Conservation (phyloP, 2,888 invertebrate genomes). For the Oscheius myriophilus region DNA sequence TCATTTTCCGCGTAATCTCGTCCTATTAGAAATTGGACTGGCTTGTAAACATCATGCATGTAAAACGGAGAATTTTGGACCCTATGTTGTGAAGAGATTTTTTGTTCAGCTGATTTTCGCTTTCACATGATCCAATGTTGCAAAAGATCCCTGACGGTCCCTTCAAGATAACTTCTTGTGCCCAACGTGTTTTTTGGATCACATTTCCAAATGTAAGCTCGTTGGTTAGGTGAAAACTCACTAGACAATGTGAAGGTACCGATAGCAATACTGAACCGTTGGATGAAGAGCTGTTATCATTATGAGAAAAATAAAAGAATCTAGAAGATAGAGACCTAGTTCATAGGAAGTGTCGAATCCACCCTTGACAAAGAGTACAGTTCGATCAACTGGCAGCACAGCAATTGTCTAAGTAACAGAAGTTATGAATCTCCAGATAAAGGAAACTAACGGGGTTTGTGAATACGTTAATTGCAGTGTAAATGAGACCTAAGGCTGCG, state of each 20-base stretch:
- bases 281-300: conserved; percentile 20
- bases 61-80: no score
- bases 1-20: no score
- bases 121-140: no score
- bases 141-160: no score
- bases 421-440: background rate
- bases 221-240: conserved; percentile 4
- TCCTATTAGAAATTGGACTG: no score
- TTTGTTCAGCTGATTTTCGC: no score
- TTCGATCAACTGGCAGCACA: background rate
- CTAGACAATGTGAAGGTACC: conserved; percentile 23
- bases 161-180: no score
- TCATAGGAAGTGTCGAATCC: conserved; percentile 12
- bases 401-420: conserved; percentile 13
- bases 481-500: conserved; percentile 9
- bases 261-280: conserved; percentile 14
- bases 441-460: conserved; percentile 18
- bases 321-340: conserved; percentile 7
- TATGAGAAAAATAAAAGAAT: conserved; percentile 16
- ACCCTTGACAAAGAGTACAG: conserved; percentile 17
- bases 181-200: background rate
- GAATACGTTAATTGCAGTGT: conserved; percentile 18
- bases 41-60: no score
- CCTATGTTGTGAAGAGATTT: no score
- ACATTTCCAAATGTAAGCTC: background rate